A percentile compares a stretch with the other conserved stretches of the same genome.
Conservation (phyloP, 2,113 vertebrate genomes). For the Myxocyprinus asiaticus region DNA sequence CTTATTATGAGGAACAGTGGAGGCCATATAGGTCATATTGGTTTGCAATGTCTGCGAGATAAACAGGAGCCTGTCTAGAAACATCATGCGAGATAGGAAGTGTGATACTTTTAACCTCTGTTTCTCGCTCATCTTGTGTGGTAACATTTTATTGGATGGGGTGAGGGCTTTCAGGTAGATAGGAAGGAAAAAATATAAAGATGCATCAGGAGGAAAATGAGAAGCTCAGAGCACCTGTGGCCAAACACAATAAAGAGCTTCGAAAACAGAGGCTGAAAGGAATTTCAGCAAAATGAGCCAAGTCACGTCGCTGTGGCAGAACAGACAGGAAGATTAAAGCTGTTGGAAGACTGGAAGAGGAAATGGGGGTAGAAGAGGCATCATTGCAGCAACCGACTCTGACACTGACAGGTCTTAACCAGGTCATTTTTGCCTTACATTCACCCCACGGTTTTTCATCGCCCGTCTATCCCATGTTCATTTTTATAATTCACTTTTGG, state of each 20-base stretch:
- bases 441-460: too few species aligned
- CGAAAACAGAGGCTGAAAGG: slow-evolving; percentile 69
- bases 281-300: slow-evolving; percentile 74
- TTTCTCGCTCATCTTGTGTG: slow-evolving; percentile 67
- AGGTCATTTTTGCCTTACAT: slow-evolving; percentile 34
- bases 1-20: neutral
- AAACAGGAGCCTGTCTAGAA: slow-evolving; percentile 48
- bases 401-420: slow-evolving; percentile 73
- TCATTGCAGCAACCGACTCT: slow-evolving; percentile 65
- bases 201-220: neutral
- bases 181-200: slow-evolving; percentile 39
- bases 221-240: slow-evolving; percentile 74
- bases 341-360: slow-evolving; percentile 59
- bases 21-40: slow-evolving; percentile 22
- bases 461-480: too few species aligned
- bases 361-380: slow-evolving; percentile 72
- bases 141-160: slow-evolving; percentile 70
- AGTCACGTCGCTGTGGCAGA: slow-evolving; percentile 69
- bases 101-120: slow-evolving; percentile 63
- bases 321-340: slow-evolving; percentile 72
- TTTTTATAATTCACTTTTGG: too few species aligned
- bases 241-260: slow-evolving; percentile 72
- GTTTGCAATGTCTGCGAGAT: slow-evolving; percentile 33
- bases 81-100: slow-evolving; percentile 67
- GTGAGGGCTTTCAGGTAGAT: slow-evolving; percentile 47